Evolutionary conservation across 2,113 vertebrate genomes (phyloP).

Genomic region (Salvelinus namaycush): DNA sequence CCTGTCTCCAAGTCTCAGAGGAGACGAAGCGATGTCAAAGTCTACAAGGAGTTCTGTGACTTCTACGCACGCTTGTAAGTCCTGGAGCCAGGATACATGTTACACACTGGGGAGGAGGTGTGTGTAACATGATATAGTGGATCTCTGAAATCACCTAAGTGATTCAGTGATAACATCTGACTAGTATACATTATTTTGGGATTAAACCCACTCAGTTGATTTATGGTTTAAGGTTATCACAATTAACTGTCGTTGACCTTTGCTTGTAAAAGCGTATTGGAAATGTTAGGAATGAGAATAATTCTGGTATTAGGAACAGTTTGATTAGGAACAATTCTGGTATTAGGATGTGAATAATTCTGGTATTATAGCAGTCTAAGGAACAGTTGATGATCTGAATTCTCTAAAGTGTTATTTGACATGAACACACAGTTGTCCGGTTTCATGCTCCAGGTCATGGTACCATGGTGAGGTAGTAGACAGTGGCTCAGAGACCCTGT

Average conservation of each 20-base stretch:
- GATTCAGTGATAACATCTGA: not conserved
- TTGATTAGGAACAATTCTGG: constrained; percentile 40
- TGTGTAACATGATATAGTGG: not conserved
- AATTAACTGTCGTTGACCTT: no score
- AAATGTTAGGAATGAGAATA: constrained; percentile 12
- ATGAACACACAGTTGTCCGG: not conserved
- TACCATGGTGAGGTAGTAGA: not conserved
- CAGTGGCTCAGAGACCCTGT: not conserved
- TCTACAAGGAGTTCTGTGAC: constrained; percentile 99
- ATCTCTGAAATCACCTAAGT: not conserved
- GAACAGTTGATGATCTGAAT: constrained; percentile 32
- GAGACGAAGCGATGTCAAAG: constrained; percentile 90
- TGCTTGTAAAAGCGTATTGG: no score
- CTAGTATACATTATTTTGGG: no score
- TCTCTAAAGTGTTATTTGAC: not conserved
- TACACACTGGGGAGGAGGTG: not conserved
- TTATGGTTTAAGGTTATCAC: no score
- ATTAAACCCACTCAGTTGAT: no score
- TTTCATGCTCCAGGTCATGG: not conserved
- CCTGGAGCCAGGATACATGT: not conserved
- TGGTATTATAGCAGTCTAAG: constrained; percentile 33
- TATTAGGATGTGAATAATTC: constrained; percentile 52
- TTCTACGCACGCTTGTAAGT: constrained; percentile 98
- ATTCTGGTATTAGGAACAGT: constrained; percentile 25
- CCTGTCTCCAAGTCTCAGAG: constrained; percentile 88